phyloP scores from a whole-genome alignment of 2,888 invertebrate species.

The Melinaea marsaeus region DNA sequence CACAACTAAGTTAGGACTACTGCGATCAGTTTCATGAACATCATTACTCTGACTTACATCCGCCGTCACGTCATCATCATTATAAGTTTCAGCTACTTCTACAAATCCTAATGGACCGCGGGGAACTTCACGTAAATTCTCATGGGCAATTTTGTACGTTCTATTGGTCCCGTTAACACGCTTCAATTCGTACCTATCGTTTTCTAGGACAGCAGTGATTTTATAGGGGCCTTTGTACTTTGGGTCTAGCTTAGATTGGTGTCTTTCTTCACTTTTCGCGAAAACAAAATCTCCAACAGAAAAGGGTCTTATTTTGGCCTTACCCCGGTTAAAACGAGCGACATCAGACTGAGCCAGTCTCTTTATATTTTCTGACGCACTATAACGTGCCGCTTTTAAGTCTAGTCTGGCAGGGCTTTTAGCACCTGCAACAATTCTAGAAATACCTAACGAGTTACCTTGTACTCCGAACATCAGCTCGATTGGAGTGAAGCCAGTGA shows the following conservation, averaged over 20 bases:
- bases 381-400: too few relatives aligned
- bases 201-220: conserved; percentile 17
- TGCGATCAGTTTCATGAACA: conserved; percentile 1
- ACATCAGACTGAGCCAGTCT: too few relatives aligned
- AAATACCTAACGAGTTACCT: too few relatives aligned
- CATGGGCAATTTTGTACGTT: conserved; percentile 27
- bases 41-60: neutral
- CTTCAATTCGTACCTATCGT: conserved; percentile 26
- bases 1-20: neutral
- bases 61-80: conserved; percentile 8
- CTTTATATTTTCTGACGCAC: too few relatives aligned
- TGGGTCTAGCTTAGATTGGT: conserved; percentile 30
- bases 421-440: too few relatives aligned
- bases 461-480: too few relatives aligned
- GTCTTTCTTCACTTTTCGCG: conserved; percentile 28
- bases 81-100: neutral
- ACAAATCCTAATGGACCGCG: conserved; percentile 6
- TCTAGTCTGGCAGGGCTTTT: too few relatives aligned
- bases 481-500: too few relatives aligned
- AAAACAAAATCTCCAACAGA: conserved; percentile 29
- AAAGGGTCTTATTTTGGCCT: too few relatives aligned
- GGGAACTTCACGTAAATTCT: conserved; percentile 28
- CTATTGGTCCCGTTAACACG: conserved; percentile 21
- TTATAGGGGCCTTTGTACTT: conserved; percentile 26
- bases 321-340: too few relatives aligned